Conservation (phyloP, 35 echinoderm and acorn worm genomes). For the Patiria miniata region DNA sequence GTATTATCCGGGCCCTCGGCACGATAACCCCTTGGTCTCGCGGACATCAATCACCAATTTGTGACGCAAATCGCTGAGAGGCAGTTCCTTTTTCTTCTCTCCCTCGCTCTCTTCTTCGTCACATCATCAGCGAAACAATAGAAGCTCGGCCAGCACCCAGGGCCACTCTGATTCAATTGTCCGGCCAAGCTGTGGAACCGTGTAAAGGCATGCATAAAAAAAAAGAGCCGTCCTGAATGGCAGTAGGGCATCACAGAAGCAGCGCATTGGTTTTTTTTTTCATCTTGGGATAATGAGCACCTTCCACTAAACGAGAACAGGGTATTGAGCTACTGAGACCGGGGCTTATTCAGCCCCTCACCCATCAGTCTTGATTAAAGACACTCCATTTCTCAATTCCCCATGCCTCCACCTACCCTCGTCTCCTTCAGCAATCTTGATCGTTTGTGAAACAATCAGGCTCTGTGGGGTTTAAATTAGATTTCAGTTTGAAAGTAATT, state of each 20-base stretch:
- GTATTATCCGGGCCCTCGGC: background rate
- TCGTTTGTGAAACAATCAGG: too few relatives aligned
- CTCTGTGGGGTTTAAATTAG: too few relatives aligned
- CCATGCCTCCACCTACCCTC: background rate
- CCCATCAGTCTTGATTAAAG: constrained; percentile 18
- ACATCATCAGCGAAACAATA: constrained; percentile 1
- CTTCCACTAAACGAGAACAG: background rate
- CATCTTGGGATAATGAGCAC: constrained; percentile 5
- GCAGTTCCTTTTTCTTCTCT: background rate
- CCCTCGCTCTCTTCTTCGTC: background rate
- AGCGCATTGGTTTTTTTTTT: background rate
- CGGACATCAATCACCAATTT: constrained; percentile 5
- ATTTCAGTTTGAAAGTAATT: too few relatives aligned
- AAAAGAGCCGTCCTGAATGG: constrained; percentile 3
- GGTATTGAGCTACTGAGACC: background rate
- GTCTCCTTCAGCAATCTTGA: too few relatives aligned
- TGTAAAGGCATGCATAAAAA: constrained; percentile 24
- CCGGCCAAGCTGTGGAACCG: background rate
- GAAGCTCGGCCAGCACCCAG: background rate
- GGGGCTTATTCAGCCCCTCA: background rate
- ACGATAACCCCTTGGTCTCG: background rate
- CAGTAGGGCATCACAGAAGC: background rate
- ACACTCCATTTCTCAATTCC: background rate
- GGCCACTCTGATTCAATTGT: background rate
- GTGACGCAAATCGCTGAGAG: constrained; percentile 2